These are phyloP conservation scores for Ethmia dodecea DNA, from an alignment of 2,888 invertebrate genomes.

Conservation along the genomic window DNA sequence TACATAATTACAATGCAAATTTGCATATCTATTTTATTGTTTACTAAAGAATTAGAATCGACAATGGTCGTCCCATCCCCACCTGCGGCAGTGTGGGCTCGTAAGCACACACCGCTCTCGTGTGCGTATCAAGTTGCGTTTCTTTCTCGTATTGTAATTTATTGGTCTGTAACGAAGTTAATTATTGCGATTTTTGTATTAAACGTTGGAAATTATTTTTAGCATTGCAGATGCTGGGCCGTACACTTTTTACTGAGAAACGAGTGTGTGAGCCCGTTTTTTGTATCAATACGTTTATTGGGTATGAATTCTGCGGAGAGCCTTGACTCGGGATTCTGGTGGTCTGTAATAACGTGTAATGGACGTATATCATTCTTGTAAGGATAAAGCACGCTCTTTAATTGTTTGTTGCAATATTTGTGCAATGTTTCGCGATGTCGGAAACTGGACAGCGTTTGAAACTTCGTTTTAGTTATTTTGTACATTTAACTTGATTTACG, in stretches of 20 bases:
- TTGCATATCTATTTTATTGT: too few relatives aligned
- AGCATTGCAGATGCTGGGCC: constrained; percentile 50
- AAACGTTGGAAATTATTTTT: constrained; percentile 77
- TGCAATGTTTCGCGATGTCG: too few relatives aligned
- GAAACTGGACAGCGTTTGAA: too few relatives aligned
- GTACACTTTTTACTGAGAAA: constrained; percentile 31
- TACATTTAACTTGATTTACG: too few relatives aligned
- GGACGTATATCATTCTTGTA: too few relatives aligned
- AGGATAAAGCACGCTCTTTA: too few relatives aligned
- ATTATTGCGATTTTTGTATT: constrained; percentile 78
- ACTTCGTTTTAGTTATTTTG: too few relatives aligned
- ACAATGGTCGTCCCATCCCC: constrained; percentile 22
- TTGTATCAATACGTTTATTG: constrained; percentile 3
- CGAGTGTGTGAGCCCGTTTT: constrained; percentile 24
- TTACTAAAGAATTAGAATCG: too few relatives aligned
- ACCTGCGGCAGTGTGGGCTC: constrained; percentile 24
- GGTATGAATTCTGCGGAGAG: neutral
- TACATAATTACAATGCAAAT: too few relatives aligned
- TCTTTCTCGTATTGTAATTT: constrained; percentile 77
- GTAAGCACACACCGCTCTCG: constrained; percentile 20
- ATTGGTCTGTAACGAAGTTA: constrained; percentile 77
- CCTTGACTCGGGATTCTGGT: neutral
- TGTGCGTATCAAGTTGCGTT: constrained; percentile 63
- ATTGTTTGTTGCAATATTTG: too few relatives aligned
- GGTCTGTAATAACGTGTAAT: too few relatives aligned